These are phyloP conservation scores for Drosophila trichaetosa DNA, from an alignment of 2,888 invertebrate genomes.

Conservation along the genomic window DNA sequence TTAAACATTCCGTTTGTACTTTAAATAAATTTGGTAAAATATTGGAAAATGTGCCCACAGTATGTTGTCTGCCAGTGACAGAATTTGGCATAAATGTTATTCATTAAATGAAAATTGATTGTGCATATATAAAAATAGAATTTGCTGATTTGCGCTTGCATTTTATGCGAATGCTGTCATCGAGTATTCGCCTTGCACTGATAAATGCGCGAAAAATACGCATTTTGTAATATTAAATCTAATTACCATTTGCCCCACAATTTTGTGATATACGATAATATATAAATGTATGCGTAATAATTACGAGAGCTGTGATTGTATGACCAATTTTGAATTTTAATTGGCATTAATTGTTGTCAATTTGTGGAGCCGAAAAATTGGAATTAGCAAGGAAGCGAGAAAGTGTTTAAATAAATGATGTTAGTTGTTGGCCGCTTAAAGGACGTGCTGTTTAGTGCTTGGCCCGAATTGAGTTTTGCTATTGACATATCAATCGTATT, in stretches of 20 bases:
- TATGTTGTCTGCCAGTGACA: constrained; percentile 10
- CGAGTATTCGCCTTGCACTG: constrained; percentile 46
- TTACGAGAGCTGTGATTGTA: constrained; percentile 21
- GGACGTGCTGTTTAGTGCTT: background rate
- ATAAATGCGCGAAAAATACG: constrained; percentile 34
- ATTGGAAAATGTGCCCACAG: constrained; percentile 8
- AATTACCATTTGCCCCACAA: constrained; percentile 66
- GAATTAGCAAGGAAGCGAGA: background rate
- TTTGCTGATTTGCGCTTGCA: constrained; percentile 68
- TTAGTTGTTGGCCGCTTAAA: background rate
- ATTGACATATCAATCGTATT: constrained; percentile 56
- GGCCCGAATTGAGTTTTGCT: constrained; percentile 33
- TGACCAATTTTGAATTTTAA: constrained; percentile 65
- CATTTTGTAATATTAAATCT: constrained; percentile 65
- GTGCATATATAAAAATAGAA: constrained; percentile 55
- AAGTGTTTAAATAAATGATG: background rate
- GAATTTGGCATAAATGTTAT: constrained; percentile 52
- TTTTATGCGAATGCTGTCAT: constrained; percentile 57
- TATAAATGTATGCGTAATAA: constrained; percentile 5
- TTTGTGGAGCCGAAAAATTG: background rate
- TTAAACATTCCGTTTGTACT: background rate
- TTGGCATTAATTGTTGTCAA: constrained; percentile 64
- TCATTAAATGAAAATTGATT: constrained; percentile 61
- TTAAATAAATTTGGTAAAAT: background rate
- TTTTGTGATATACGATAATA: constrained; percentile 32